These are phyloP conservation scores for Anarhynchus alexandrinus DNA, from an alignment of 2,113 vertebrate genomes.

Conservation along the genomic window DNA sequence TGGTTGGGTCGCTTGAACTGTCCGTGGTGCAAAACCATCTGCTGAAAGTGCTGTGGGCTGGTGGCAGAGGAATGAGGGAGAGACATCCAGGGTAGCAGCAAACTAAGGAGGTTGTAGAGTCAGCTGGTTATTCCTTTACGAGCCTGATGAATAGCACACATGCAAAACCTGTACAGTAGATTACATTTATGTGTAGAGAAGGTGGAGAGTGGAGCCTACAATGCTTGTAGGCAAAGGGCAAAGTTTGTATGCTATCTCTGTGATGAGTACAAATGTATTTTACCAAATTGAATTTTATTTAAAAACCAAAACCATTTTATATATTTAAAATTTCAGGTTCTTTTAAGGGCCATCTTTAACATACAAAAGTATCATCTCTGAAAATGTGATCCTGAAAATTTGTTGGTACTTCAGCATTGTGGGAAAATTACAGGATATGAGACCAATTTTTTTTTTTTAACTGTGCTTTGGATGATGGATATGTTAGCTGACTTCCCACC, in stretches of 20 bases:
- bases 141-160: background rate
- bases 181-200: background rate
- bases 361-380: background rate
- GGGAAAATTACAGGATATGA: background rate
- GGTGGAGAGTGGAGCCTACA: background rate
- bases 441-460: background rate
- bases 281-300: background rate
- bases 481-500: background rate
- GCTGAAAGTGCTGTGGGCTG: background rate
- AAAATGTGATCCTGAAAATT: background rate
- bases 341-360: background rate
- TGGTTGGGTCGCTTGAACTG: background rate
- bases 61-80: background rate
- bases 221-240: background rate
- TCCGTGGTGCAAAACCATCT: background rate
- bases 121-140: background rate
- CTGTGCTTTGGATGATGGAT: background rate
- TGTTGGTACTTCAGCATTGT: background rate
- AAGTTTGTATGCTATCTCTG: background rate
- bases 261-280: background rate
- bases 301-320: background rate
- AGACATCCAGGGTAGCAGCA: background rate
- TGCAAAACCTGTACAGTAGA: background rate
- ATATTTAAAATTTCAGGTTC: background rate
- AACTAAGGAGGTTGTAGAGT: background rate